phyloP scores from a whole-genome alignment of 2,888 invertebrate genomes.

The Synergus itoensis region DNA sequence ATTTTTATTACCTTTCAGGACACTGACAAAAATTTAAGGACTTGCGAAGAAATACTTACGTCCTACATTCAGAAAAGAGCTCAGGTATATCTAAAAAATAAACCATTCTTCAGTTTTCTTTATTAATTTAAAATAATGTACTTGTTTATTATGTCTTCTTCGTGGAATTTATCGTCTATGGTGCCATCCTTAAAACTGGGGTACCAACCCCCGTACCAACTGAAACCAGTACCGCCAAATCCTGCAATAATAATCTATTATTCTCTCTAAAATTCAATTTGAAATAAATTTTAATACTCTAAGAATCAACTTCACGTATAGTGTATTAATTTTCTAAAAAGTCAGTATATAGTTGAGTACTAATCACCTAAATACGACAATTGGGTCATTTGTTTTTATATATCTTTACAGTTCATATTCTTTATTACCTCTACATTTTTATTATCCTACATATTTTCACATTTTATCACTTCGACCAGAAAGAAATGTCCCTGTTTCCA shows the following conservation, averaged over 20 bases:
- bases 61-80: slow-evolving; percentile 64
- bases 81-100: slow-evolving; percentile 59
- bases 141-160: too few species aligned
- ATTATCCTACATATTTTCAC: neutral
- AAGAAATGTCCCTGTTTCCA: slow-evolving; percentile 5
- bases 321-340: neutral
- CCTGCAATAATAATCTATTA: neutral
- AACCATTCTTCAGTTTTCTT: neutral
- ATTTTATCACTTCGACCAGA: neutral
- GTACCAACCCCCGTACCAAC: slow-evolving; percentile 11
- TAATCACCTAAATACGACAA: neutral
- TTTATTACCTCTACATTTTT: neutral
- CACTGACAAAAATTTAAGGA: slow-evolving; percentile 68
- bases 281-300: neutral
- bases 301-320: neutral
- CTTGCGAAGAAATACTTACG: slow-evolving; percentile 68
- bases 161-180: too few species aligned
- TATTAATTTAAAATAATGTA: neutral
- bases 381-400: neutral
- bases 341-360: neutral
- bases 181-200: neutral
- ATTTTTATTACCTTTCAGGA: slow-evolving; percentile 56
- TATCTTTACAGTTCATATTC: neutral
- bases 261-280: neutral
- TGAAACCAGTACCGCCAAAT: neutral